phyloP scores from a whole-genome alignment of 2,113 vertebrate genomes.

The Cyrtonyx montezumae region DNA sequence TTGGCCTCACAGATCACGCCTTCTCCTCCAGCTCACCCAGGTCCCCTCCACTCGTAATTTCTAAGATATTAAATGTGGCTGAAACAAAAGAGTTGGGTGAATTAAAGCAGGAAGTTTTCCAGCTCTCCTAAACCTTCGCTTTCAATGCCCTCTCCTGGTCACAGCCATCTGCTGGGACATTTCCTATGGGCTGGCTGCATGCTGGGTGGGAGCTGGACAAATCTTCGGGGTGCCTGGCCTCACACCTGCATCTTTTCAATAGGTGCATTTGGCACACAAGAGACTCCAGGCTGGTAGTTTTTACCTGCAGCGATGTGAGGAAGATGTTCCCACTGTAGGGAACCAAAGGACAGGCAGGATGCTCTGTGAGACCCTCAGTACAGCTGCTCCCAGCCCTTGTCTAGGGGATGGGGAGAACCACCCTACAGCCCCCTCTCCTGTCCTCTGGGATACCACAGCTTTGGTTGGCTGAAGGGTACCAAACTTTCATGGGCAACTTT shows the following conservation, averaged over 20 bases:
- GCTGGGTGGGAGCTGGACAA: not conserved
- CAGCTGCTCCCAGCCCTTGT: not conserved
- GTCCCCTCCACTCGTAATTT: conserved; percentile 50
- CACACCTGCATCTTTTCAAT: not conserved
- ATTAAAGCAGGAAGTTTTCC: conserved; percentile 53
- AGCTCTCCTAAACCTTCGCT: not conserved
- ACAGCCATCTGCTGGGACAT: not conserved
- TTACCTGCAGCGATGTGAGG: not conserved
- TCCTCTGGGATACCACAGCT: not conserved
- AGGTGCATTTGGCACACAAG: not conserved
- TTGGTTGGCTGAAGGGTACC: not conserved
- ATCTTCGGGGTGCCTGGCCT: not conserved
- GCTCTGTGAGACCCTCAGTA: not conserved
- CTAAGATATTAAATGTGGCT: conserved; percentile 68
- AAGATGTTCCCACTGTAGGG: not conserved
- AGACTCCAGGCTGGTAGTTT: conserved; percentile 6
- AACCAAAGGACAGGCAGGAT: not conserved
- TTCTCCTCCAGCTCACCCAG: conserved; percentile 24
- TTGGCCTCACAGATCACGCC: conserved; percentile 59
- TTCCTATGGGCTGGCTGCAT: not conserved
- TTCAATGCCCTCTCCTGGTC: not conserved
- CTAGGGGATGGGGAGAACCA: not conserved
- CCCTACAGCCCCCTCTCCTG: not conserved
- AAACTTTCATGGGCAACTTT: not conserved
- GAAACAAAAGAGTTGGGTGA: conserved; percentile 58